Evolutionary conservation across 2,888 invertebrate genomes (phyloP).

Genomic region (Germaria angustata): DNA sequence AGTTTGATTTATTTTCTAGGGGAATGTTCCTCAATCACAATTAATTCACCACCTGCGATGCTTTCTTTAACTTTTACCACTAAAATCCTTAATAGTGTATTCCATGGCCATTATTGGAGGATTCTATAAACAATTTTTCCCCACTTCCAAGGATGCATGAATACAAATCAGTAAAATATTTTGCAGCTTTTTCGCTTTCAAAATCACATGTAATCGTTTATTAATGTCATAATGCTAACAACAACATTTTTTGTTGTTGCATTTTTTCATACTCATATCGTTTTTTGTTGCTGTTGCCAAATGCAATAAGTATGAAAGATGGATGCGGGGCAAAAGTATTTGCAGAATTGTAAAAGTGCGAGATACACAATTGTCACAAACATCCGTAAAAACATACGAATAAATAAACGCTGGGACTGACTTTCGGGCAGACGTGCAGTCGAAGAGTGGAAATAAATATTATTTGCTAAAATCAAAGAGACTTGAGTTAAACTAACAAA

Average conservation of each 20-base stretch:
- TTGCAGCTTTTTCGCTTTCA: slow-evolving; percentile 22
- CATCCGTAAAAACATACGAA: neutral
- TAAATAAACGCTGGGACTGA: neutral
- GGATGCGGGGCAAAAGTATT: slow-evolving; percentile 38
- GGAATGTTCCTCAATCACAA: too few species aligned
- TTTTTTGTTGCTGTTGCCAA: neutral
- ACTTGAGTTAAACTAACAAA: too few species aligned
- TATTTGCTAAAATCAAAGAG: slow-evolving; percentile 14
- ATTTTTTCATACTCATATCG: neutral
- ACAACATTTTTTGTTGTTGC: slow-evolving; percentile 42
- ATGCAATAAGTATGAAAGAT: slow-evolving; percentile 62
- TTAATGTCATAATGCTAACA: slow-evolving; percentile 65
- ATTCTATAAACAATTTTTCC: neutral
- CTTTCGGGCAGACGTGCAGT: neutral
- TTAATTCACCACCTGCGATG: too few species aligned
- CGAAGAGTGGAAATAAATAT: neutral
- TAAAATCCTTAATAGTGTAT: neutral
- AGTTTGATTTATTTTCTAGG: too few species aligned
- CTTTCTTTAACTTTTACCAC: too few species aligned
- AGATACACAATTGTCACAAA: neutral
- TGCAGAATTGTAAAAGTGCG: slow-evolving; percentile 15
- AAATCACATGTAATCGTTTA: slow-evolving; percentile 64
- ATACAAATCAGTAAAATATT: neutral
- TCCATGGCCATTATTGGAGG: neutral
- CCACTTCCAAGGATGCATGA: slow-evolving; percentile 4